Base-by-base conservation (phyloP, 2,888 invertebrate genomes). In the Eueremaeus valkanovi region DNA sequence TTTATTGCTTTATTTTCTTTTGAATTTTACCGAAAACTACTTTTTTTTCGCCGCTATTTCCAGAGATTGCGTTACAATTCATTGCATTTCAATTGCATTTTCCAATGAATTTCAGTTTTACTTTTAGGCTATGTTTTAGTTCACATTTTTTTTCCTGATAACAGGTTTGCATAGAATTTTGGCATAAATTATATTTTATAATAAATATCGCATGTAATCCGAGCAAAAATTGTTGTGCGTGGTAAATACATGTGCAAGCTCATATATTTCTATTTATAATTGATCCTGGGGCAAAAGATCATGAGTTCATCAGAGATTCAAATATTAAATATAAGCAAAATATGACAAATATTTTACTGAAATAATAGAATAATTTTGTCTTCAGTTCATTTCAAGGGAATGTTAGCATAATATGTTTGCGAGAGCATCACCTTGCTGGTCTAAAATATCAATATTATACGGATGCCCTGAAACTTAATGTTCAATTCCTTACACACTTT, bases 1-100 rank as follows among this genome's bases (percentile, higher is more conserved):
- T 58, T 58, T 58, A 3, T 58, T 9, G 29, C 24, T 58, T 58
- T 21, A 9, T 58, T 58, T 58, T 31, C 31, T 58, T 58, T 58
- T 58, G 31, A 29, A 31, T 58, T 58, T 58, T 29, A 21, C 58
- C 58, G 58, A 58, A 58, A 31, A 55, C n/a, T 45, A n/a, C n/a
- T 11, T 24, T 21, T 13, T 58, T 58, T 58, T 58, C 11, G 13
- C 51, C n/a, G 6, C 51, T n/a, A 51, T 51, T 51, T 11, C n/a
- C 29, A 29, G 13, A 24, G 5, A 29, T 58, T 58, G 1, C 58
- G 58, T 58, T 58, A 58, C 58, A 58, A 29, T 58, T 58, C 58
- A 58, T 58, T 58, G 55, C 55, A 55, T 55, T 55, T 55, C 27
- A 3, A 55, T 55, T 55, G 9, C 24, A 55, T 24, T 55, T 61